A percentile compares a stretch with the other conserved stretches of the same genome.
Conservation (phyloP, 2,888 invertebrate genomes). For the Cerceris rybyensis region DNA sequence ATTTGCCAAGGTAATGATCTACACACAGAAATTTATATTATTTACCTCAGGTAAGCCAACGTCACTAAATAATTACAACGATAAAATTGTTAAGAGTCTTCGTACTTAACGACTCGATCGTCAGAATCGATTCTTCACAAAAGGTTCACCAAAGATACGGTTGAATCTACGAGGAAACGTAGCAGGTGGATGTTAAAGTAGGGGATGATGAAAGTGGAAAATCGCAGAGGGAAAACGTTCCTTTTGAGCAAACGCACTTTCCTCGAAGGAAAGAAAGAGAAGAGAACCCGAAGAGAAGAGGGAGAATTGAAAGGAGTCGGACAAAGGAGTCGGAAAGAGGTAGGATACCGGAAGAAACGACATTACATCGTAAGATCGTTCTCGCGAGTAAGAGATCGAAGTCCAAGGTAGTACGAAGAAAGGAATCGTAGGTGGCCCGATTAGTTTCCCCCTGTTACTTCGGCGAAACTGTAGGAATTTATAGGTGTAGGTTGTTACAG, state of each 20-base stretch:
- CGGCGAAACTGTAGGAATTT: slow-evolving; percentile 41
- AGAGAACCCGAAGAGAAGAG: neutral
- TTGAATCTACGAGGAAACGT: too few relatives aligned
- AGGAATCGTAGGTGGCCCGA: slow-evolving; percentile 26
- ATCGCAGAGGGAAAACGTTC: neutral
- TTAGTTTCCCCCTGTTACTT: slow-evolving; percentile 47
- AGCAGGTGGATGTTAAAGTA: too few relatives aligned
- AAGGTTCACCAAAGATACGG: too few relatives aligned
- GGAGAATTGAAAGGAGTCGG: neutral
- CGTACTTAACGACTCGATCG: too few relatives aligned
- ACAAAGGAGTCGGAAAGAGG: neutral
- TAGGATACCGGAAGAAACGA: neutral
- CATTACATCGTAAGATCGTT: neutral
- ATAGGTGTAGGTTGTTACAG: slow-evolving; percentile 33
- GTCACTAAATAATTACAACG: too few relatives aligned
- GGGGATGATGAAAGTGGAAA: too few relatives aligned
- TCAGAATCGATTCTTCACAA: too few relatives aligned
- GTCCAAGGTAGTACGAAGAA: slow-evolving; percentile 8
- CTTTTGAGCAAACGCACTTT: neutral
- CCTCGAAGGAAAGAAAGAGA: neutral
- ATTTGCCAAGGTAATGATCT: too few relatives aligned
- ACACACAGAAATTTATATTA: too few relatives aligned
- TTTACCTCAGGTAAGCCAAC: too few relatives aligned
- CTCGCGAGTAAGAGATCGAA: slow-evolving; percentile 3
- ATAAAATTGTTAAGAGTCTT: too few relatives aligned